Conservation (phyloP, 2,113 vertebrate genomes). For the Morone saxatilis region DNA sequence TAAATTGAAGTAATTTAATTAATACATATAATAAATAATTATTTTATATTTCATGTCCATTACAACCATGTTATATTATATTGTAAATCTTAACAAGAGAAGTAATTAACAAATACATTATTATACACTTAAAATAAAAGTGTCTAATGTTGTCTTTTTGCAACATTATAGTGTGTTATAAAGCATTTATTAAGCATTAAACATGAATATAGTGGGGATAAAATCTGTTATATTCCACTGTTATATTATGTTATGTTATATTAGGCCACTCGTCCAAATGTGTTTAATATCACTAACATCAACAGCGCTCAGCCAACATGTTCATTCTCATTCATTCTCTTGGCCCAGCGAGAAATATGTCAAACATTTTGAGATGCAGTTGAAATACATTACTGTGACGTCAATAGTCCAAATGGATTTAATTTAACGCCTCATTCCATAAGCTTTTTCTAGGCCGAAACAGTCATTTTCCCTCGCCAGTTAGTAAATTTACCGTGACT, state of each 20-base stretch:
- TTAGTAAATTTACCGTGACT: constrained; percentile 67
- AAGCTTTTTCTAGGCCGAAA: constrained; percentile 21
- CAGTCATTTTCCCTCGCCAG: constrained; percentile 40
- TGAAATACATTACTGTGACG: constrained; percentile 48
- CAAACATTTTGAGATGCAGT: constrained; percentile 42
- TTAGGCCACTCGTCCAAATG: constrained; percentile 1
- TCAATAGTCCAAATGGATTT: constrained; percentile 63
- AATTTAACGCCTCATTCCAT: constrained; percentile 70
- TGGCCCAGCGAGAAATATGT: constrained; percentile 29
- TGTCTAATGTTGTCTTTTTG: too few relatives aligned
- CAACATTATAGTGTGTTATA: background rate
- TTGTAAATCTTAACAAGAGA: background rate
- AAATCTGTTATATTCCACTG: background rate
- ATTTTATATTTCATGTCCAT: too few relatives aligned
- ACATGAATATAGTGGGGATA: background rate
- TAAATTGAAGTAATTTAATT: too few relatives aligned
- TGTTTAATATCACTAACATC: constrained; percentile 24
- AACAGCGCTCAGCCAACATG: constrained; percentile 8
- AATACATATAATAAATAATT: too few relatives aligned
- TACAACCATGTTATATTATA: background rate
- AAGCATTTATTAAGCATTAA: background rate
- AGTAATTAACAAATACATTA: too few relatives aligned
- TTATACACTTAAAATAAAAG: background rate
- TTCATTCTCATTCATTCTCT: background rate
- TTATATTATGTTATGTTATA: background rate